Base-by-base conservation (phyloP, 2,888 invertebrate genomes). In the Dynastes tityus region DNA sequence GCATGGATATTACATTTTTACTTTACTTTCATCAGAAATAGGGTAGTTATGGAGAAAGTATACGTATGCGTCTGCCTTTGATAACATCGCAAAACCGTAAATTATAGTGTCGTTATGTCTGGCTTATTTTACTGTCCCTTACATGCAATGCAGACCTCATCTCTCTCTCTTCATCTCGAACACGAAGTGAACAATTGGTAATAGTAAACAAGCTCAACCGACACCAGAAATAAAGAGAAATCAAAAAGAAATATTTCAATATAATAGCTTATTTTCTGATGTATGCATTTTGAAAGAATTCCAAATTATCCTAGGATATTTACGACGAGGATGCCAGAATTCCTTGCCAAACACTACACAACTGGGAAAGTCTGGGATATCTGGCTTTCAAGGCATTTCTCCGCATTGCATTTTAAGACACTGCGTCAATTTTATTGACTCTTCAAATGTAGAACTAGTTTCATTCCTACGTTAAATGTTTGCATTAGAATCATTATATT, bases 311-410 rank as follows among this genome's bases (percentile, higher is more conserved):
- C 53, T 16, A 49, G 45, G 13, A 45, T 53, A 58, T 63, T 51
- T 64, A 64, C 64, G 53, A 64, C 64, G 53, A 29, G 53, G 22
- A 32, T 64, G 51, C 53, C 78, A 64, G 37, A 55, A 40, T 68
- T 65, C 58, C 40, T 55, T 74, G 78, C 78, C 78, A 78, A 78
- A 78, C 65, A 40, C 53, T 45, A 45, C 55, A 74, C 74, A 78
- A 78, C 40, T 71, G 45, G 2, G 45, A 73, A 74, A 51, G 65
- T 37, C 67, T 8, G 13, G 8, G 32, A 70, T 61, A 51, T 49
- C 4, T 13, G 37, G 32, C 32, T 4, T 13, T 13, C 63, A 63
- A 63, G 32, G 55, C 63, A 13, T 32, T 29, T 63, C 63, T 2
- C 32, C 63, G 29, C 63, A 63, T 63, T 63, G 29, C 63, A 32